Evolutionary conservation across 2,888 invertebrate genomes (phyloP), one percentile per base, ranked within the genome.

Genomic region (Campoplex capitator): DNA sequence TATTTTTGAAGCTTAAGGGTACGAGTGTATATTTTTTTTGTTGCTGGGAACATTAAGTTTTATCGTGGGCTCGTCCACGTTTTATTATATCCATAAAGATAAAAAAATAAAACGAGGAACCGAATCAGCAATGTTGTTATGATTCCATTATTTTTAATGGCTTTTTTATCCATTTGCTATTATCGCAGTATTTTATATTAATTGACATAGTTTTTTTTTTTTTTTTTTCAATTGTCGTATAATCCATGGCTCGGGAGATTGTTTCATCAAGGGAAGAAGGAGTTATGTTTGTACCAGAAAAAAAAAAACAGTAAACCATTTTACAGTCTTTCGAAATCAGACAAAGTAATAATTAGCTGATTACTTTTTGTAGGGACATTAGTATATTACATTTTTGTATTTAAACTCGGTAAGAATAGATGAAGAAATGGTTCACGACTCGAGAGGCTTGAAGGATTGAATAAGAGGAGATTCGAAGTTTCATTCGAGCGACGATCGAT

Each of bases 341-440:
- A 32, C 32, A 16, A 62, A 62, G 62, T 62, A 32, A 28, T 32
- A 62, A 62, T 62, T 62, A 62, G 62, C 32, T 62, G 16, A 62
- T 62, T 32, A 62, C 62, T 62, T 62, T 62, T 32, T 32, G 16
- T 62, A 32, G 62, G 32, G 16, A 32, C 18, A 32, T 71, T 51
- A 18, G 28, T 23, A 48, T 51, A 32, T 71, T 16, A 28, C n/a
- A 51, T 51, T 32, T 13, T 70, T 13, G 32, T 48, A 23, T 28
- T 70, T 70, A 16, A 28, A 48, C 45, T 70, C 16, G 42, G 6
- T 7, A 45, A 6, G n/a, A 45, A 45, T 2, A 28, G 23, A 16
- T 23, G 2, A 45, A 45, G 23, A 16, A 28, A 70, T 32, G 48
- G 45, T 3, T 70, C 28, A 7, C 48, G 45, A 16, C n/a, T 8